A percentile compares a stretch with the other conserved stretches of the same genome.
Conservation (phyloP, 2,888 invertebrate genomes). For the Dryocosmus kuriphilus region DNA sequence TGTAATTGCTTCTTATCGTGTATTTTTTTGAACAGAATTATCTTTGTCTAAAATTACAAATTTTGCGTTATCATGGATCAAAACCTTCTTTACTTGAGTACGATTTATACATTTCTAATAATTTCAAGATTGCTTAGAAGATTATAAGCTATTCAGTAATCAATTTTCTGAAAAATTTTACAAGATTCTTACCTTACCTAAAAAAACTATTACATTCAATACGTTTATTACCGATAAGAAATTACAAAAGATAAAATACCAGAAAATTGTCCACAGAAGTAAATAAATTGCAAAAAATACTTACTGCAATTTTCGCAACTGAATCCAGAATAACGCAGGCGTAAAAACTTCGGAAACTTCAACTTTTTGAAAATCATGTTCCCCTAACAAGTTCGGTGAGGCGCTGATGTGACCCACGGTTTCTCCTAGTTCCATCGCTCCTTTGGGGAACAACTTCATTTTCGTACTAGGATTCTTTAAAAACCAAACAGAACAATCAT, state of each 20-base stretch:
- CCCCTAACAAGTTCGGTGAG: constrained; percentile 54
- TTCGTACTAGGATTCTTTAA: constrained; percentile 58
- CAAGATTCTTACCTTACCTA: no score
- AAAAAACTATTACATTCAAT: no score
- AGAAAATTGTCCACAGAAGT: constrained; percentile 4
- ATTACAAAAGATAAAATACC: no score
- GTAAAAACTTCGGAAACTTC: constrained; percentile 68
- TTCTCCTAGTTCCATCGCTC: constrained; percentile 66
- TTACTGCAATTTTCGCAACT: constrained; percentile 65
- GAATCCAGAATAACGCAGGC: constrained; percentile 74
- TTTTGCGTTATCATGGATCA: no score
- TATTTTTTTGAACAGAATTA: not conserved
- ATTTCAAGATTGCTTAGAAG: no score
- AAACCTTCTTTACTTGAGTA: no score
- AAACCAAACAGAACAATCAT: constrained; percentile 44
- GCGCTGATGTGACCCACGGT: constrained; percentile 64
- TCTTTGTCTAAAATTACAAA: no score
- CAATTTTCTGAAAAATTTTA: no score
- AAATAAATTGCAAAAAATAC: constrained; percentile 40
- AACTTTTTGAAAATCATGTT: constrained; percentile 61
- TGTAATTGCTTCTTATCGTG: constrained; percentile 4
- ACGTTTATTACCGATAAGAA: no score
- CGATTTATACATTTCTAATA: no score
- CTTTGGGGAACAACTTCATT: constrained; percentile 64
- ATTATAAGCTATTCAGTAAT: no score